Evolutionary conservation across 2,113 vertebrate genomes (phyloP).

Genomic region (Corapipo altera): DNA sequence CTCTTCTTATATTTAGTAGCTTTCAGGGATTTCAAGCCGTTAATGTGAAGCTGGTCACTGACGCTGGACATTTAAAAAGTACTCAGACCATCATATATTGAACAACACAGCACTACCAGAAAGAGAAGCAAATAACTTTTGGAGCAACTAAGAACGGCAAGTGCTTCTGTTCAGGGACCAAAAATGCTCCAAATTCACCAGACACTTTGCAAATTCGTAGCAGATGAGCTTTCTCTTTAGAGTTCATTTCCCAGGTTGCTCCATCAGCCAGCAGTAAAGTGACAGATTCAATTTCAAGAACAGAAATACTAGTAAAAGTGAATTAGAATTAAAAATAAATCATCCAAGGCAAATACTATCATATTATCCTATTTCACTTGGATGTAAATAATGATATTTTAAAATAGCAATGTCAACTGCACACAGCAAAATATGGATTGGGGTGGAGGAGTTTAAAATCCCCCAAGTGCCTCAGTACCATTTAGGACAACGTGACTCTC

Average conservation of each 20-base stretch:
- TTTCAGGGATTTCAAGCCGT: neutral
- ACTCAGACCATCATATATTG: neutral
- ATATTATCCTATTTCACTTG: neutral
- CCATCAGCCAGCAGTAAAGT: neutral
- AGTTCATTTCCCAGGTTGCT: neutral
- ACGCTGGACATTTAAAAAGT: neutral
- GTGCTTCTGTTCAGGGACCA: neutral
- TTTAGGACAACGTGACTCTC: neutral
- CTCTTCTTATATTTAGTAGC: neutral
- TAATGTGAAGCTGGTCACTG: neutral
- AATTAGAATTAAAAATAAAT: slow-evolving; percentile 28
- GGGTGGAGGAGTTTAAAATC: neutral
- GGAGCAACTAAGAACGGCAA: neutral
- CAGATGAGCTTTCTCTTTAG: neutral
- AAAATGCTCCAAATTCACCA: neutral
- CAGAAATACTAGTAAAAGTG: neutral
- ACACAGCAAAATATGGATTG: neutral
- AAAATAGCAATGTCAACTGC: neutral
- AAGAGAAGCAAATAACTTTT: neutral
- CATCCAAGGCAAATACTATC: neutral
- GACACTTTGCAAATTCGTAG: neutral
- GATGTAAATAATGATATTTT: neutral
- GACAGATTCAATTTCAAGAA: slow-evolving; percentile 1
- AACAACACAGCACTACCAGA: neutral
- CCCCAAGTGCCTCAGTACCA: neutral